Base-by-base conservation (phyloP, 2,797 vertebrate genomes). In the Cyprinodon diabolis region DNA sequence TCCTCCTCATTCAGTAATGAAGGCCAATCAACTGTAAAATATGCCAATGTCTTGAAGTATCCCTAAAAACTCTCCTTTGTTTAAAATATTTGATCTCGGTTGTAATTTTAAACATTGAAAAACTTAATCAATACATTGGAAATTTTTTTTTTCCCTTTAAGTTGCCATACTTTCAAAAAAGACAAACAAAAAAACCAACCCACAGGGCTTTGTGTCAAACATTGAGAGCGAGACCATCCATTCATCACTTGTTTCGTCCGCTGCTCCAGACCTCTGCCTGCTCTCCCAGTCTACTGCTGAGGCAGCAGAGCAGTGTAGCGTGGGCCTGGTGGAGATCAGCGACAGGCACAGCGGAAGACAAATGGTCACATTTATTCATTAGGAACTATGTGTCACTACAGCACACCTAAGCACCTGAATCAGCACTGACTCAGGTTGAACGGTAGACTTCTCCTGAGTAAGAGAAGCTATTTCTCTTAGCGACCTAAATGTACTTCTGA, bases 331-430 rank as follows among this genome's bases (percentile, higher is more conserved):
- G 69, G 76, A 86, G 88, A 76, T 69, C 51, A 35, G 63, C 85
- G 87, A 82, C 77, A 76, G 85, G 75, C 71, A 15, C 23, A 83
- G 84, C 57, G 66, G 80, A 91, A 94, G 94, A 95, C 89, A 87
- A 94, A 95, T 93, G 90, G 87, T 84, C 84, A 68, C 37, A 69
- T 80, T 87, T 84, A 90, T 81, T 93, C 89, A 91, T 93, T 93
- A 91, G 88, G 84, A 90, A 87, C 77, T 80, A 76, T 69, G 87
- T 86, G 87, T 84, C 66, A 69, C 89, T 79, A 19, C 77, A 78
- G 84, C 90, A 89, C 83, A 84, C 78, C 40, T 62, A 75, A 76
- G 75, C 80, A 71, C 84, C 91, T 94, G 93, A 95, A 85, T 94
- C 94, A 94, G 94, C 93, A 89, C 89, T 92, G 86, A 78, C 68